Percentiles rank a stretch among this genome's conserved stretches.
phyloP scores from a whole-genome alignment of 1,140 invertebrate genomes.

The Procambarus clarkii region DNA sequence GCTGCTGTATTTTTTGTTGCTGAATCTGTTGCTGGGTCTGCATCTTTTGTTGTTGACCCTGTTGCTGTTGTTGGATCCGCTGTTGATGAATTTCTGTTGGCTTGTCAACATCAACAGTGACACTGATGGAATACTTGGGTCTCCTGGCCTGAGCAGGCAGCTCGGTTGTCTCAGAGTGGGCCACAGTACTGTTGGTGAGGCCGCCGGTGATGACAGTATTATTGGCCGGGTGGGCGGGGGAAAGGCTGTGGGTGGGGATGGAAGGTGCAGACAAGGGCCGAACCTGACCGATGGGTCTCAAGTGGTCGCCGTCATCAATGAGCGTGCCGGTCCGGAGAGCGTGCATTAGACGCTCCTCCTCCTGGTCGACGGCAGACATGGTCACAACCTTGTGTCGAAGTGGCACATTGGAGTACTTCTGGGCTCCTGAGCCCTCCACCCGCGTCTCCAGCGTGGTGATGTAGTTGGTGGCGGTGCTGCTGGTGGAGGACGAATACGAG shows the following conservation, averaged over 20 bases:
- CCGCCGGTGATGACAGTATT: slow-evolving; percentile 58
- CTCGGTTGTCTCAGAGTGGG: slow-evolving; percentile 24
- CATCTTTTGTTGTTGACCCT: not conserved
- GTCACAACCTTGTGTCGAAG: slow-evolving; percentile 70
- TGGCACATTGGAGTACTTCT: slow-evolving; percentile 57
- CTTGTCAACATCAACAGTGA: slow-evolving; percentile 72
- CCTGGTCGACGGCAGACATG: slow-evolving; percentile 83
- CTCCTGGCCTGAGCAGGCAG: slow-evolving; percentile 28
- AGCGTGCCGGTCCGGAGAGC: slow-evolving; percentile 81
- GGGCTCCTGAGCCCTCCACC: slow-evolving; percentile 60
- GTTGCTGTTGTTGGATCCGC: slow-evolving; percentile 32
- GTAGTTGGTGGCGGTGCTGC: slow-evolving; percentile 65
- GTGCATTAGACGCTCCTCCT: slow-evolving; percentile 87
- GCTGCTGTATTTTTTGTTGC: slow-evolving; percentile 31
- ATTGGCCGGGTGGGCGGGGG: slow-evolving; percentile 36
- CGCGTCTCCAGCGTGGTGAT: slow-evolving; percentile 70
- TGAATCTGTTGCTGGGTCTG: slow-evolving; percentile 27
- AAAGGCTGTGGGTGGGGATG: slow-evolving; percentile 19
- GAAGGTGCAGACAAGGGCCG: slow-evolving; percentile 36
- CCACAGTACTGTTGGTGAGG: slow-evolving; percentile 45
- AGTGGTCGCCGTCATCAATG: slow-evolving; percentile 67
- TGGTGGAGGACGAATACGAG: slow-evolving; percentile 9
- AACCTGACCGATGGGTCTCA: slow-evolving; percentile 75
- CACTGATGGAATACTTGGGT: slow-evolving; percentile 71
- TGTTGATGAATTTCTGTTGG: slow-evolving; percentile 57